A percentile compares a stretch with the other conserved stretches of the same genome.
phyloP scores from a whole-genome alignment of 2,113 vertebrate species.

The Steatornis caripensis region DNA sequence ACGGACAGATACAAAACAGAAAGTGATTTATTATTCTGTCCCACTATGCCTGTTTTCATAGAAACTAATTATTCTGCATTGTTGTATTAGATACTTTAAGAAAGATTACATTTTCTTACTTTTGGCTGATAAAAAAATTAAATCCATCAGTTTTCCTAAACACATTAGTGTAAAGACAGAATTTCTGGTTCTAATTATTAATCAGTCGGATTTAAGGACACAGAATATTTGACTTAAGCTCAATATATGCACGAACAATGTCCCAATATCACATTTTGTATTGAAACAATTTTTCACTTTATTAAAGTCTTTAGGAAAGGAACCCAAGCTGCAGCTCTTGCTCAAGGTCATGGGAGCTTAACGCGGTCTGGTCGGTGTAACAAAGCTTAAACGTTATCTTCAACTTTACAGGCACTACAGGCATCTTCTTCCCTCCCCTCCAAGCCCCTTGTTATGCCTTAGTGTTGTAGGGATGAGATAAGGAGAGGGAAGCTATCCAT shows the following conservation, averaged over 20 bases:
- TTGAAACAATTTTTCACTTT: conserved; percentile 81
- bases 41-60: conserved; percentile 80
- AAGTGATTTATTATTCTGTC: conserved; percentile 81
- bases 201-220: conserved; percentile 79
- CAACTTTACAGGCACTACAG: conserved; percentile 61
- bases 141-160: conserved; percentile 85
- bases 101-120: conserved; percentile 86
- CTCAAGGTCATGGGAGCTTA: conserved; percentile 63
- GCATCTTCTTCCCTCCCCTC: conserved; percentile 32
- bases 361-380: conserved; percentile 30
- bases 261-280: conserved; percentile 76
- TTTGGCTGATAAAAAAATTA: conserved; percentile 83
- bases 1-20: conserved; percentile 70
- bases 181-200: conserved; percentile 81
- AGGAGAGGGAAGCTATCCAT: background rate
- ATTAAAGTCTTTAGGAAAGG: conserved; percentile 73
- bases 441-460: background rate
- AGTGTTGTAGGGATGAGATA: conserved; percentile 31
- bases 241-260: conserved; percentile 78
- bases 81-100: conserved; percentile 83
- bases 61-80: conserved; percentile 83
- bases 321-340: conserved; percentile 37
- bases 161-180: conserved; percentile 80
- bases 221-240: conserved; percentile 79
- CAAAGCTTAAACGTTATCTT: conserved; percentile 69